Evolutionary conservation across 2,797 vertebrate genomes (phyloP).

Genomic region (Diplodus sargus): DNA sequence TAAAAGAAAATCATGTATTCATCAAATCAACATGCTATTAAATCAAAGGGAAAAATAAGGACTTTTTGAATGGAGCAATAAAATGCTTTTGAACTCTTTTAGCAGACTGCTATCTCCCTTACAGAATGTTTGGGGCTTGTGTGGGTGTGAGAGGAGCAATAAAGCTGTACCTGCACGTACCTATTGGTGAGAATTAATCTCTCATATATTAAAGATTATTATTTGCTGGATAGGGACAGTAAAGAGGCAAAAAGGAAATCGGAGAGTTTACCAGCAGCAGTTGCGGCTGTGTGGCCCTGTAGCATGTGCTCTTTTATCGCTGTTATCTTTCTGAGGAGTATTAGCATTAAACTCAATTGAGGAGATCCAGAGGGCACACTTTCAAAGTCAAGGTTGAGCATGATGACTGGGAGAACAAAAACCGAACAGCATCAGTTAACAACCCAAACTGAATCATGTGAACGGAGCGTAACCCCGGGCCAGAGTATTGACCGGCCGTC

Average conservation of each 20-base stretch:
- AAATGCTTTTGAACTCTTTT: background rate
- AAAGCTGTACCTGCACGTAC: background rate
- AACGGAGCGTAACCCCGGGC: conserved; percentile 56
- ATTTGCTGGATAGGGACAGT: no score
- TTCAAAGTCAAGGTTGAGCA: conserved; percentile 33
- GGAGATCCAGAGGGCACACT: background rate
- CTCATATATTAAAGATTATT: no score
- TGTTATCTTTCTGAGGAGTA: conserved; percentile 11
- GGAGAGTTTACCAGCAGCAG: no score
- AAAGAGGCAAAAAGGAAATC: no score
- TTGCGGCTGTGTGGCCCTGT: no score
- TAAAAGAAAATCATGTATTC: background rate
- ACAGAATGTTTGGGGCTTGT: background rate
- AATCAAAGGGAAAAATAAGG: background rate
- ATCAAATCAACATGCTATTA: background rate
- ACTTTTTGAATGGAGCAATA: background rate
- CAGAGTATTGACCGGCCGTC: conserved; percentile 66
- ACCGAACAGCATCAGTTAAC: conserved; percentile 33
- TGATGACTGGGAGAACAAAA: conserved; percentile 32
- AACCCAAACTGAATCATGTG: conserved; percentile 50
- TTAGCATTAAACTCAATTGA: background rate
- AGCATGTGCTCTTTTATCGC: no score
- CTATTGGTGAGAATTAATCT: conserved; percentile 4
- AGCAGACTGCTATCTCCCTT: background rate
- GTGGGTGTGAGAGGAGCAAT: background rate